Base-by-base conservation (phyloP, 1,140 invertebrate genomes). In the Drosophila bifasciata region DNA sequence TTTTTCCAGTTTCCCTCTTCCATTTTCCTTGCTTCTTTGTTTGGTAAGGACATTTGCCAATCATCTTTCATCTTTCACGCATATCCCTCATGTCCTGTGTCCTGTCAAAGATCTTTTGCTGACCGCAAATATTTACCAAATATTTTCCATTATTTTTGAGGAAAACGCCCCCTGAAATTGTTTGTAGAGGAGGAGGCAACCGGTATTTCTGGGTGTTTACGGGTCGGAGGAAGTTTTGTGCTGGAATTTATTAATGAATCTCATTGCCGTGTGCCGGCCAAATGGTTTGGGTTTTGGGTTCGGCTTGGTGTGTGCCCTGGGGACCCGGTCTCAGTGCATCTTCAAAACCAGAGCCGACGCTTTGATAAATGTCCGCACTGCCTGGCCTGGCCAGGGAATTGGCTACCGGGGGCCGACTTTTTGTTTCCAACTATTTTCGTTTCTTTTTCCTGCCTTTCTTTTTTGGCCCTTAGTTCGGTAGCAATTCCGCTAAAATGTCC, bases 401-500 rank as follows among this genome's bases (percentile, higher is more conserved):
- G 68, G 68, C 83, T 88, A 88, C 81, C 69, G 81, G 46, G 46
- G 52, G 55, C 50, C 32, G 41, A 58, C 11, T 36, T 36, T 13
- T 36, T 36, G 11, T 36, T 13, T 9, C 28, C 28, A 32, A 32
- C 28, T 11, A 32, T 62, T 69, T 40, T 44, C 49, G 23, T 52
- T 61, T 60, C 25, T 25, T 45, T 17, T 43, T 17, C 7, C 28
- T 23, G 40, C 11, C 41, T 52, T 45, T 63, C 32, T n/a, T n/a
- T n/a, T n/a, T n/a, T n/a, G n/a, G n/a, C 32, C 49, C 17, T 67
- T 63, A 36, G 58, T 56, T 60, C 83, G 60, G 83, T 88, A 89
- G 83, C 83, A 88, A 88, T 88, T 88, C 84, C 83, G 84, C 68
- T 88, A 88, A 88, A 88, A 89, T n/a, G 74, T 81, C 28, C 16